These are phyloP conservation scores for Sphaeridia pumilis DNA, from an alignment of 2,888 invertebrate genomes.

Conservation along the genomic window DNA sequence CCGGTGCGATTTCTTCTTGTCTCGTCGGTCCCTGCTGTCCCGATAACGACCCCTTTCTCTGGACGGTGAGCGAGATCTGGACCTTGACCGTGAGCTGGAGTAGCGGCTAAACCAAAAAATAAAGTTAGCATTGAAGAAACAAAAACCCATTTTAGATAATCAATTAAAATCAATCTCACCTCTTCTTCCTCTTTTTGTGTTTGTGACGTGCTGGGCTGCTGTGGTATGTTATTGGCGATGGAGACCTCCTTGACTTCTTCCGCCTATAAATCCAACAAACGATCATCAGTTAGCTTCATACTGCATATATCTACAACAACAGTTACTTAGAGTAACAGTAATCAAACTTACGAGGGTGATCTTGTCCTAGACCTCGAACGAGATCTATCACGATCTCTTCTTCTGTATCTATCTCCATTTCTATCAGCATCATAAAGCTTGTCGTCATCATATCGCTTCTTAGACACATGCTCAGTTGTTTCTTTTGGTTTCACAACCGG, in stretches of 20 bases:
- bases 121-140: background rate
- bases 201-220: constrained; percentile 39
- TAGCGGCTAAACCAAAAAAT: constrained; percentile 18
- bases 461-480: background rate
- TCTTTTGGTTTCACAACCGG: constrained; percentile 4
- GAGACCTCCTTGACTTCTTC: constrained; percentile 25
- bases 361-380: no score
- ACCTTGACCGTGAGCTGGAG: constrained; percentile 35
- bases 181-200: constrained; percentile 38
- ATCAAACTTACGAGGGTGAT: constrained; percentile 8
- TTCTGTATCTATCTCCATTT: constrained; percentile 1
- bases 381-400: background rate
- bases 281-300: constrained; percentile 1
- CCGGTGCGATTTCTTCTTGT: constrained; percentile 12
- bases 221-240: constrained; percentile 32
- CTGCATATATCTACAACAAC: background rate
- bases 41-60: no score
- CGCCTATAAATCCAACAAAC: constrained; percentile 13
- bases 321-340: constrained; percentile 3
- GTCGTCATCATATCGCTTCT: constrained; percentile 6
- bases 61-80: constrained; percentile 37
- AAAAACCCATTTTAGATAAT: no score
- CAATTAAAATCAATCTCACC: background rate
- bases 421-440: constrained; percentile 10
- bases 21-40: no score